Evolutionary conservation across 2,888 invertebrate species (phyloP).

Genomic region (Hyposoter didymator): DNA sequence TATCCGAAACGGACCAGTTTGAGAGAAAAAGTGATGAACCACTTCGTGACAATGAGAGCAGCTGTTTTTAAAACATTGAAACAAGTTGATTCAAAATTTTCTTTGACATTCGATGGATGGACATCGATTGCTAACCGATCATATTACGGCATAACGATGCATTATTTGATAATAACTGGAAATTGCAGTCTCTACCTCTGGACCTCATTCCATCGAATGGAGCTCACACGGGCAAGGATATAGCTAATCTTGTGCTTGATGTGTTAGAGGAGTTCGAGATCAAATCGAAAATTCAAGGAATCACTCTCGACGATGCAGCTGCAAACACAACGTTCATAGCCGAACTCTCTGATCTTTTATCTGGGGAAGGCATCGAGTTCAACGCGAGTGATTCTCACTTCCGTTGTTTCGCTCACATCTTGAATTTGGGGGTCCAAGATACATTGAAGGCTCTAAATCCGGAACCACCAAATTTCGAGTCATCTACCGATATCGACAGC

Average conservation of each 20-base stretch:
- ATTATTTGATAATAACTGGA: conserved; percentile 64
- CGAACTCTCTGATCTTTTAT: conserved; percentile 32
- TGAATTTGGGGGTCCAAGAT: conserved; percentile 47
- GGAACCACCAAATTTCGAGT: conserved; percentile 6
- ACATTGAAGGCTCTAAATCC: conserved; percentile 29
- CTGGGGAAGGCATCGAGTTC: conserved; percentile 21
- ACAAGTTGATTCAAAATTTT: conserved; percentile 61
- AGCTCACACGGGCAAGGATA: conserved; percentile 53
- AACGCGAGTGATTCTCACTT: conserved; percentile 27
- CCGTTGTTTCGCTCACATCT: conserved; percentile 51
- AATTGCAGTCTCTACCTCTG: conserved; percentile 57
- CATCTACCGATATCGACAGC: conserved; percentile 11
- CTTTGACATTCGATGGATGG: conserved; percentile 67
- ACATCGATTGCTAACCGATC: conserved; percentile 52
- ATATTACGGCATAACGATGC: conserved; percentile 64
- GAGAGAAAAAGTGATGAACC: conserved; percentile 41
- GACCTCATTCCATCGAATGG: conserved; percentile 63
- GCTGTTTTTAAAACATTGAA: conserved; percentile 56
- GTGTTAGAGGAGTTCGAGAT: conserved; percentile 34
- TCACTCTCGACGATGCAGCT: conserved; percentile 44
- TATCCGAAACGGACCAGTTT: conserved; percentile 52
- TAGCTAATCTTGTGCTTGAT: conserved; percentile 38
- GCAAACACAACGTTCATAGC: conserved; percentile 42
- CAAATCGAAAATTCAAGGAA: conserved; percentile 30
- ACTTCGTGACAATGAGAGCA: conserved; percentile 52